phyloP scores from a whole-genome alignment of 2,888 invertebrate genomes.

The Sminthurinus aureus region DNA sequence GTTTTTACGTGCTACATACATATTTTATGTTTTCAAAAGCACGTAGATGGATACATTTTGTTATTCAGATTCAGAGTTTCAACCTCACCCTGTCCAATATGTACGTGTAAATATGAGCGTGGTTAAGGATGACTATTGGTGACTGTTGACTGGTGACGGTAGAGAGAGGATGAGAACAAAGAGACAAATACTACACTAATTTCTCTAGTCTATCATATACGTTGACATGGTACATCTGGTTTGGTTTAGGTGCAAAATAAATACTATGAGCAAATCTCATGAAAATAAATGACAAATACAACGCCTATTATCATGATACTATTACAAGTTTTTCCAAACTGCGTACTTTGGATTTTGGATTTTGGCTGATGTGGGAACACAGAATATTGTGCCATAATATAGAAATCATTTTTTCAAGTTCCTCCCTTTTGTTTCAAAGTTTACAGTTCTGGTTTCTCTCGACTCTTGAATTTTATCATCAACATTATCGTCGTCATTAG shows the following conservation, averaged over 20 bases:
- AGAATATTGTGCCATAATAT: background rate
- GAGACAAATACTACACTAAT: background rate
- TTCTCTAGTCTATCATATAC: background rate
- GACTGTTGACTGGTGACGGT: background rate
- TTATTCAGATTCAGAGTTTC: background rate
- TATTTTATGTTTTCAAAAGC: no score
- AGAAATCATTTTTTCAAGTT: no score
- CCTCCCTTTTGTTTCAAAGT: no score
- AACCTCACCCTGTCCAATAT: background rate
- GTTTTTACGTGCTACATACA: no score
- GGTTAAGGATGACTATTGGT: background rate
- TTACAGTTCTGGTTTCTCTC: no score
- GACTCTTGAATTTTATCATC: no score
- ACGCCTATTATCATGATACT: background rate
- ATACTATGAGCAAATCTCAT: conserved; percentile 5
- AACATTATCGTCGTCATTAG: no score
- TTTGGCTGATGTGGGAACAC: no score
- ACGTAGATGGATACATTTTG: background rate
- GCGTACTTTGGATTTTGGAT: background rate
- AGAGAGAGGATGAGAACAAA: background rate
- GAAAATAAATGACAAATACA: conserved; percentile 19
- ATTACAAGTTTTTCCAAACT: background rate
- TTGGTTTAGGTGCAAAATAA: background rate
- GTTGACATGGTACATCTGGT: no score
- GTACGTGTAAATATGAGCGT: background rate